Conservation (phyloP, 1,140 invertebrate species). For the Medauroidea extradentata region DNA sequence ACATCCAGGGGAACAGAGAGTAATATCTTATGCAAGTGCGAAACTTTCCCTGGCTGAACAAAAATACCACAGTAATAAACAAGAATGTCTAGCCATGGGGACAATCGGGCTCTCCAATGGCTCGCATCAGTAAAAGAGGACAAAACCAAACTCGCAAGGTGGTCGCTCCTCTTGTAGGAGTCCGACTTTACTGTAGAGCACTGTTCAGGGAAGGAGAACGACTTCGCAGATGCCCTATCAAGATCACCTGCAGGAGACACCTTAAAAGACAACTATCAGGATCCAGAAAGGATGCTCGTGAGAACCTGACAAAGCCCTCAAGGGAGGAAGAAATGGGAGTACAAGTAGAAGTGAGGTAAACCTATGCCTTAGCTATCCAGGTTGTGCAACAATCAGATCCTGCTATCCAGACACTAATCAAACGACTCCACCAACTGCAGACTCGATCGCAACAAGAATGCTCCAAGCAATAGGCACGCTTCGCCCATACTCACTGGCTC, state of each 20-base stretch:
- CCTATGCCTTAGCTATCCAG: too few species aligned
- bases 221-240: slow-evolving; percentile 5
- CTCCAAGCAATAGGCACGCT: too few species aligned
- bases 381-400: neutral
- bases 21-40: neutral
- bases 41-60: neutral
- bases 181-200: slow-evolving; percentile 27
- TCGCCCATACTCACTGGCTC: neutral
- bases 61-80: neutral
- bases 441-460: too few species aligned
- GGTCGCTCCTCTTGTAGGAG: slow-evolving; percentile 29
- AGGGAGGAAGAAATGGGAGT: too few species aligned
- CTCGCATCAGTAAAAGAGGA: slow-evolving; percentile 20
- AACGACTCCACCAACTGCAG: too few species aligned
- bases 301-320: too few species aligned
- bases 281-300: too few species aligned
- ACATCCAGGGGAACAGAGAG: neutral
- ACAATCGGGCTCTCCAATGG: slow-evolving; percentile 28
- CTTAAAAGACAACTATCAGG: too few species aligned
- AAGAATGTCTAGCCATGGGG: slow-evolving; percentile 20
- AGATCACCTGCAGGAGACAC: neutral
- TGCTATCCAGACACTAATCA: neutral
- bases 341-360: too few species aligned
- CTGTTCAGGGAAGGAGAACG: slow-evolving; percentile 23
- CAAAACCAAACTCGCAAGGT: slow-evolving; percentile 28